Evolutionary conservation across 2,888 invertebrate species (phyloP).

Genomic region (Drosophila fungiperda): DNA sequence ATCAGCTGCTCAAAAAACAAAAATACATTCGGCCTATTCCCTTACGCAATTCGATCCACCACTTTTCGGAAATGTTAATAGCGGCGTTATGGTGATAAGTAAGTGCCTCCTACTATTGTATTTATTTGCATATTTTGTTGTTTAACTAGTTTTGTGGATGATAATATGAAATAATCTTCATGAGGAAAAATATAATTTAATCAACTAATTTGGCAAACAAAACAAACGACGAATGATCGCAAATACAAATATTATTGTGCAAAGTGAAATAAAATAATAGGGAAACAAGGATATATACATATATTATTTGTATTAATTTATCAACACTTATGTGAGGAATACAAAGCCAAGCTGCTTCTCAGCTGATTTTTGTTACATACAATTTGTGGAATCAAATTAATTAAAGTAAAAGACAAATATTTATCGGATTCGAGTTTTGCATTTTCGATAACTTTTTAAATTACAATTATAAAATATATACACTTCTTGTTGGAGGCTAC

Average conservation of each 20-base stretch:
- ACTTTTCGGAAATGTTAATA: background rate
- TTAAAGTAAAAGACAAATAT: constrained; percentile 6
- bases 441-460: constrained; percentile 55
- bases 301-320: background rate
- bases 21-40: background rate
- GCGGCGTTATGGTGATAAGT: background rate
- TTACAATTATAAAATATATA: constrained; percentile 69
- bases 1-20: background rate
- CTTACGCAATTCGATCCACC: background rate
- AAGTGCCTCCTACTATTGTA: background rate
- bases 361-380: constrained; percentile 1
- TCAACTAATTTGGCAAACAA: background rate
- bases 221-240: background rate
- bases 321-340: background rate
- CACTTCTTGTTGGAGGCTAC: constrained; percentile 40
- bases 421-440: constrained; percentile 36
- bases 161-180: background rate
- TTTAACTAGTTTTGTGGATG: background rate
- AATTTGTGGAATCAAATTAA: background rate
- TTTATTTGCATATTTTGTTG: background rate
- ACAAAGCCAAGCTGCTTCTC: background rate
- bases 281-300: background rate
- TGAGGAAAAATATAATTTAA: background rate
- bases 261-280: background rate
- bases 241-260: background rate